Base-by-base conservation (phyloP, 2,113 vertebrate species). In the Pelvicachromis taeniatus region DNA sequence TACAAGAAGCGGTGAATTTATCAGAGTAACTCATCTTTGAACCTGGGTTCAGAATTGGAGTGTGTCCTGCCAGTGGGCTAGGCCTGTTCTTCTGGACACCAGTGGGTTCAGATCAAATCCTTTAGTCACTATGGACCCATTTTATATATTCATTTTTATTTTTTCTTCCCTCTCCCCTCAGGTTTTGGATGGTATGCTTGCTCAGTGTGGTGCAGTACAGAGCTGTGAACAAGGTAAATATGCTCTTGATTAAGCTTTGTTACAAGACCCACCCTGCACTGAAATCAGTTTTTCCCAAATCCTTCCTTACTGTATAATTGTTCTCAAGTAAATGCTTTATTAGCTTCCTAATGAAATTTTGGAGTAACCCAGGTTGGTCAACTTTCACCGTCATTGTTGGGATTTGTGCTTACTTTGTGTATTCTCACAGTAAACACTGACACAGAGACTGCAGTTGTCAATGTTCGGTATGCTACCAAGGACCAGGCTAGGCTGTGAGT, bases 401-500 rank as follows among this genome's bases (percentile, higher is more conserved):
- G 7, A 38, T 73, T 26, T 73, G 55, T 81, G 53, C 5, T 40
- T 50, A 68, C 9, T 40, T 38, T 55, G 8, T 87, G 12, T 70
- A 33, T 68, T 82, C 70, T 75, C 89, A 77, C 89, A 99, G 99
- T 99, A 94, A 99, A 99, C 96, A 99, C 99, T 87, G 99, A 99
- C 89, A 99, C 97, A 1, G 98, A 99, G 95, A 99, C 98, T 65
- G 99, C 99, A 73, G 98, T 99, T 45, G 98, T 99, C 94, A 99
- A 99, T 89, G 99, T 99, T 92, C 98, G 98, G 81, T 99, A 99
- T 48, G 97, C 93, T 93, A 96, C 96, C 93, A 99, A 98, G 96
- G 98, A 99, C 92, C 98, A 99, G 93, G 98, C 98, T 88, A 97
- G 97, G 95, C 97, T 98, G 98, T 99, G 95, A 99, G 98, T 97